Percentiles rank a stretch among this genome's conserved stretches.
phyloP scores from a whole-genome alignment of 2,113 vertebrate genomes.

The Eleginops maclovinus region DNA sequence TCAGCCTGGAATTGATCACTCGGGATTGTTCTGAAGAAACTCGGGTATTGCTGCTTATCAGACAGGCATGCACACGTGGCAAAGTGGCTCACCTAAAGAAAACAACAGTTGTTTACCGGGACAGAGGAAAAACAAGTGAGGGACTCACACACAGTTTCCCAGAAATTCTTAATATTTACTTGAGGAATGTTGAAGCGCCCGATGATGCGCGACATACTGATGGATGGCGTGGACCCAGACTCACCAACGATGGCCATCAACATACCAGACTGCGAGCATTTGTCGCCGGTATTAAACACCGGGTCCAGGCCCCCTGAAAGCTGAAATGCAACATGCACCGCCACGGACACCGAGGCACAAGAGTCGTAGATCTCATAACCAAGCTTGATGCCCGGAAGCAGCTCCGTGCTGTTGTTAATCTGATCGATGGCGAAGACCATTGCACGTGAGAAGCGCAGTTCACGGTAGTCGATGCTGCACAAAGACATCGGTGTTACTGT shows the following conservation, averaged over 20 bases:
- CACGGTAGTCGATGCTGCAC: conserved; percentile 66
- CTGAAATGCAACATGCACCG: conserved; percentile 70
- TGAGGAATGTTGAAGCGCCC: conserved; percentile 78
- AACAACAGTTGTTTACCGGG: not conserved
- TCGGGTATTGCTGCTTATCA: conserved; percentile 76
- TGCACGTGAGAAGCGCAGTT: conserved; percentile 73
- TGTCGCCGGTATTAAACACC: not conserved
- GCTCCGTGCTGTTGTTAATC: conserved; percentile 79
- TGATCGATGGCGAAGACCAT: conserved; percentile 81
- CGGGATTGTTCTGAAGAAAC: conserved; percentile 82
- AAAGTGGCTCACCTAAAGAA: conserved; percentile 78
- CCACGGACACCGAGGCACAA: conserved; percentile 63
- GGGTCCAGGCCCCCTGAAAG: conserved; percentile 65
- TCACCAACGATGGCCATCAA: conserved; percentile 74
- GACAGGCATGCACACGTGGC: conserved; percentile 82
- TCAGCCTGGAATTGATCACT: conserved; percentile 82
- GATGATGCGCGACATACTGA: conserved; percentile 73
- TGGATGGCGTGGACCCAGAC: conserved; percentile 78
- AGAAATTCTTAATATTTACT: conserved; percentile 49
- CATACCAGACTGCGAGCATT: conserved; percentile 58
- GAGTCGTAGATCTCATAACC: conserved; percentile 81
- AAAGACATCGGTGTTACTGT: not conserved
- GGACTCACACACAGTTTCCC: accelerated
- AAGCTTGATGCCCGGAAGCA: conserved; percentile 74
- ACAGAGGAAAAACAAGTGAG: not conserved